Evolutionary conservation across 2,888 invertebrate species (phyloP), one percentile per base, ranked within the genome.

Genomic region (Mythimna impura): DNA sequence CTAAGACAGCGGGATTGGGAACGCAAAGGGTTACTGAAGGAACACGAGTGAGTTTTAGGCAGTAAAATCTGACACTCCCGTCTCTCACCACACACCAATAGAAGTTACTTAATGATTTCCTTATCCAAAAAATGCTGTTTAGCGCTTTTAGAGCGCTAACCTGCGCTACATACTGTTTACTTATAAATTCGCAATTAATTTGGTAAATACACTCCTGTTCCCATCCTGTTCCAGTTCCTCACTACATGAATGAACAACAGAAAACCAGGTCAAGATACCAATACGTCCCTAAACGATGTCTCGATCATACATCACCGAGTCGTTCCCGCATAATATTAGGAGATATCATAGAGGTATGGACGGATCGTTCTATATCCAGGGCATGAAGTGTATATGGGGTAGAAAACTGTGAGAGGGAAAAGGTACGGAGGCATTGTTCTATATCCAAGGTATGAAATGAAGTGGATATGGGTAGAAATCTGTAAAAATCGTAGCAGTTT

Each of bases 291-390:
- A 66, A 67, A 70, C 52, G 36, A 82, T 69, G 64, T 52, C 70
- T 66, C 60, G 74, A 78, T 74, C 73, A 73, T 80, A 84, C 65
- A 81, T 84, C 84, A 79, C 72, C 47, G 58, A 73, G 22, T 34
- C 67, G 30, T 66, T 74, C 70, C 52, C 25, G 12, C 65, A 68
- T 54, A 62, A 73, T 75, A 57, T 66, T 52, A 62, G 57, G 66
- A 12, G 22, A 40, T 61, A n/a, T 14, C n/a, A 17, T 14, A 22
- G 61, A 40, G 4, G 22, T n/a, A 61, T 61, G 61, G 61, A 17
- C 14, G 2, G 61, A 40, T 17, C 22, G 61, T 52, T 52, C 3
- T 6, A n/a, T 7, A 52, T 50, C 50, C 20, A 50, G 20, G 12
- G 12, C 6, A 52, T n/a, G 9, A 22, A 54, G 52, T 52, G n/a